Conservation (phyloP, 2,797 vertebrate genomes). For the Eurystomus glaucurus region DNA sequence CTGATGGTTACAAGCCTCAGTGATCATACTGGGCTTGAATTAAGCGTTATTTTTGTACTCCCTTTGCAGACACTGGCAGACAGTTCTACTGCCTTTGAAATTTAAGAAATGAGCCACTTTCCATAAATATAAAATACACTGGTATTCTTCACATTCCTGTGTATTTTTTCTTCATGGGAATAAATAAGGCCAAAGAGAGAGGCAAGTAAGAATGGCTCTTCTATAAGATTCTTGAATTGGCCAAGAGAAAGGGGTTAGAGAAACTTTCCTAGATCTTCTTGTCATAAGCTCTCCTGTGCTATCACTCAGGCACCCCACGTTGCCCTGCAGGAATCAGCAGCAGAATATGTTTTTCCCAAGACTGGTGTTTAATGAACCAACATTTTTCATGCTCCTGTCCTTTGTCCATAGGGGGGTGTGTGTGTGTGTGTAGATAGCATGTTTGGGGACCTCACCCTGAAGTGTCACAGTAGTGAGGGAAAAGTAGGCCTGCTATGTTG, state of each 20-base stretch:
- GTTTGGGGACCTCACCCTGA: fast-evolving
- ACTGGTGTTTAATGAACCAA: not conserved
- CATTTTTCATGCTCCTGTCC: not conserved
- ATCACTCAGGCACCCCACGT: not conserved
- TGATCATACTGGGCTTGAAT: constrained; percentile 48
- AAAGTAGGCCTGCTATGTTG: not conserved
- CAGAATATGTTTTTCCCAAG: not conserved
- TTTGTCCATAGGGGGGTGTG: fast-evolving
- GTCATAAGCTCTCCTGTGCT: not conserved
- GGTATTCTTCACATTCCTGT: not conserved
- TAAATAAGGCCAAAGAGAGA: not conserved
- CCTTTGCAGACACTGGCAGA: constrained; percentile 12
- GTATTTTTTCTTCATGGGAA: not conserved
- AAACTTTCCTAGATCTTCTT: not conserved
- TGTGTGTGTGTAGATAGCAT: not conserved
- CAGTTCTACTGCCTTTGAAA: constrained; percentile 22
- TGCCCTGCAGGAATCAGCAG: not conserved
- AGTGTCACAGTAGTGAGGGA: not conserved
- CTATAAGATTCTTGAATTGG: not conserved
- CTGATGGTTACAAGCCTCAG: constrained; percentile 39
- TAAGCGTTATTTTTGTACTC: constrained; percentile 47
- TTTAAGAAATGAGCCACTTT: not conserved
- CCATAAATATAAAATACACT: not conserved
- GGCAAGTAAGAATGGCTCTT: not conserved
- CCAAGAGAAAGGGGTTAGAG: not conserved